phyloP scores from a whole-genome alignment of 1,140 invertebrate genomes.

The Drosophila kepulauana region DNA sequence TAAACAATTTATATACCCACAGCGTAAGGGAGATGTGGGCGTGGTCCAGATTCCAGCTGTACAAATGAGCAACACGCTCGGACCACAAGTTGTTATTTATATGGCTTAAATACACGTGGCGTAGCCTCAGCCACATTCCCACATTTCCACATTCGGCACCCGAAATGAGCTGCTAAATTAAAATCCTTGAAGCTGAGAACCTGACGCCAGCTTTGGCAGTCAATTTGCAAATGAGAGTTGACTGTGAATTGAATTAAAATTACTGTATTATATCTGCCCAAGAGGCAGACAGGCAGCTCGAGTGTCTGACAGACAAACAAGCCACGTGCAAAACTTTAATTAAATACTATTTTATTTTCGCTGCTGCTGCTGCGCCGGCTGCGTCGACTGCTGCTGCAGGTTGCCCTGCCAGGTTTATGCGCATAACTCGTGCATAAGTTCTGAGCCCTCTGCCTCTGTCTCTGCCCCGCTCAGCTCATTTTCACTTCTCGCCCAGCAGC shows the following conservation, averaged over 20 bases:
- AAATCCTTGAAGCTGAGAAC: slow-evolving; percentile 10
- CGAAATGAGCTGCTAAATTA: slow-evolving; percentile 49
- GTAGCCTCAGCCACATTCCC: background rate
- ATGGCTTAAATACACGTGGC: slow-evolving; percentile 56
- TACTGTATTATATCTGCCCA: slow-evolving; percentile 55
- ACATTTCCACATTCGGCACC: slow-evolving; percentile 2
- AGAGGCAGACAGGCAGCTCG: slow-evolving; percentile 33
- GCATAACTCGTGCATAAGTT: slow-evolving; percentile 78
- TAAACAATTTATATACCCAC: slow-evolving; percentile 54
- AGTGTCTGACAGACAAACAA: slow-evolving; percentile 18
- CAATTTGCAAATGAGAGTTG: slow-evolving; percentile 38
- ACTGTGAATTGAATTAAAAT: slow-evolving; percentile 78
- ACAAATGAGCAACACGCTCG: slow-evolving; percentile 72
- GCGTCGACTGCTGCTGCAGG: slow-evolving; percentile 1
- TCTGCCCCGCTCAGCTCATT: slow-evolving; percentile 49
- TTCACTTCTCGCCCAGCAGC: slow-evolving; percentile 28
- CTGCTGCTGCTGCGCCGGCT: background rate
- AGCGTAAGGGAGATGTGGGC: slow-evolving; percentile 24
- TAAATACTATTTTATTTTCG: slow-evolving; percentile 76
- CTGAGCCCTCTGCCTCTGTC: slow-evolving; percentile 1
- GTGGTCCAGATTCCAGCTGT: slow-evolving; percentile 16
- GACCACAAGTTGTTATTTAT: slow-evolving; percentile 71
- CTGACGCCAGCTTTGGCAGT: slow-evolving; percentile 20
- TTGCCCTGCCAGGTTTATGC: slow-evolving; percentile 52
- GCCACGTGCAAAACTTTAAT: slow-evolving; percentile 79